Percentiles rank a stretch among this genome's conserved stretches.
phyloP scores from a whole-genome alignment of 2,113 vertebrate species.

The Delphinus delphis region DNA sequence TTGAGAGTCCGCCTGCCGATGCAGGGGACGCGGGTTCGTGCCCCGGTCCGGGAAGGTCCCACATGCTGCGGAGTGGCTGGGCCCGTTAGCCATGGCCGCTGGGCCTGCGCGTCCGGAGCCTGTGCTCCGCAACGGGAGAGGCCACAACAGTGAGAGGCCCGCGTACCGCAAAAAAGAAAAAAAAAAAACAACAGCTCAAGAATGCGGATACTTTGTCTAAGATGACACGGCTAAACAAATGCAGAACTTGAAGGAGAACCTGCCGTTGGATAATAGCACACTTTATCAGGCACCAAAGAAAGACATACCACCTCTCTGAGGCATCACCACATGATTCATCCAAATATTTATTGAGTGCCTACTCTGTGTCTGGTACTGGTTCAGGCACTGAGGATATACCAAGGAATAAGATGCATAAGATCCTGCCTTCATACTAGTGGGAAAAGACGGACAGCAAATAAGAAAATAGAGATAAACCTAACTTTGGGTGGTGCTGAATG shows the following conservation, averaged over 20 bases:
- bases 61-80: too few species aligned
- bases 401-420: not conserved
- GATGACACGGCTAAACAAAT: not conserved
- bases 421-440: not conserved
- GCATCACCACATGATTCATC: not conserved
- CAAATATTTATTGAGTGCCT: not conserved
- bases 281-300: not conserved
- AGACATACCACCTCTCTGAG: not conserved
- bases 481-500: not conserved
- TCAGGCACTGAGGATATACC: not conserved
- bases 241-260: conserved; percentile 2
- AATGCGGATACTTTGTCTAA: not conserved
- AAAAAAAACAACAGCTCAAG: not conserved
- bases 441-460: conserved; percentile 9
- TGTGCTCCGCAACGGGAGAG: too few species aligned
- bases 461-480: conserved; percentile 9
- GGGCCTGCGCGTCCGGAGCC: too few species aligned
- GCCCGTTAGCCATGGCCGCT: too few species aligned
- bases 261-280: not conserved
- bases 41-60: too few species aligned
- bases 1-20: too few species aligned
- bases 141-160: too few species aligned
- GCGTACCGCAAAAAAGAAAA: too few species aligned
- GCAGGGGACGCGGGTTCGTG: too few species aligned
- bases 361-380: not conserved